phyloP scores from a whole-genome alignment of 2,888 invertebrate species.

The Tachina lurida region DNA sequence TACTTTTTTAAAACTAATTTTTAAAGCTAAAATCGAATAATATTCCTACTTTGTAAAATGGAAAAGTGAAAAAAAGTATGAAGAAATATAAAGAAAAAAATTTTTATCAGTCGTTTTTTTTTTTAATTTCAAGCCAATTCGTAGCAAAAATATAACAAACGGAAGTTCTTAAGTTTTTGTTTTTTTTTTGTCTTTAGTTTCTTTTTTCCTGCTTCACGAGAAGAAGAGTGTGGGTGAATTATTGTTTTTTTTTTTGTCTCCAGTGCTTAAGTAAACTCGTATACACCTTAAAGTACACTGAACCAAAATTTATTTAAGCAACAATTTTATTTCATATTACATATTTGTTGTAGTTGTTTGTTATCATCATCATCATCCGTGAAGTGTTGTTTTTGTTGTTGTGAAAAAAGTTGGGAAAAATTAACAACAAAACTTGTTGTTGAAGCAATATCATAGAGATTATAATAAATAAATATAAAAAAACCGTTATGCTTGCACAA shows the following conservation, averaged over 20 bases:
- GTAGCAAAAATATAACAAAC: slow-evolving; percentile 62
- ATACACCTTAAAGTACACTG: slow-evolving; percentile 49
- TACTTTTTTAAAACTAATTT: slow-evolving; percentile 44
- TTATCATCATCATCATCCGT: slow-evolving; percentile 33
- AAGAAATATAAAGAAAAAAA: slow-evolving; percentile 10
- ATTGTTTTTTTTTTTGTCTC: slow-evolving; percentile 35
- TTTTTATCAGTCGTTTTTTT: slow-evolving; percentile 24
- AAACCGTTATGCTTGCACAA: slow-evolving; percentile 48
- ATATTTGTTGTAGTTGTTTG: slow-evolving; percentile 47
- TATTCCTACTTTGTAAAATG: slow-evolving; percentile 35
- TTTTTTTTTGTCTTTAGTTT: slow-evolving; percentile 27
- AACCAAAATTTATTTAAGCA: slow-evolving; percentile 65
- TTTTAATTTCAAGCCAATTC: slow-evolving; percentile 57
- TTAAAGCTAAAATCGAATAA: slow-evolving; percentile 62
- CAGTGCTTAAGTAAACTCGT: slow-evolving; percentile 28
- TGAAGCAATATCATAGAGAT: slow-evolving; percentile 63
- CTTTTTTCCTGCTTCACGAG: slow-evolving; percentile 25
- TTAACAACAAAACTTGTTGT: slow-evolving; percentile 15
- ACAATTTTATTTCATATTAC: slow-evolving; percentile 51
- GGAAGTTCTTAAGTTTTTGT: slow-evolving; percentile 54
- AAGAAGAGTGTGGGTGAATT: slow-evolving; percentile 12
- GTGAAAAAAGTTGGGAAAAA: slow-evolving; percentile 28
- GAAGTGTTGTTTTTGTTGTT: slow-evolving; percentile 9
- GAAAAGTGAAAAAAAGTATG: background rate
- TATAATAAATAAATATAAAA: slow-evolving; percentile 44